phyloP scores from a whole-genome alignment of 2,888 invertebrate species.

The Amphimallon solstitiale region DNA sequence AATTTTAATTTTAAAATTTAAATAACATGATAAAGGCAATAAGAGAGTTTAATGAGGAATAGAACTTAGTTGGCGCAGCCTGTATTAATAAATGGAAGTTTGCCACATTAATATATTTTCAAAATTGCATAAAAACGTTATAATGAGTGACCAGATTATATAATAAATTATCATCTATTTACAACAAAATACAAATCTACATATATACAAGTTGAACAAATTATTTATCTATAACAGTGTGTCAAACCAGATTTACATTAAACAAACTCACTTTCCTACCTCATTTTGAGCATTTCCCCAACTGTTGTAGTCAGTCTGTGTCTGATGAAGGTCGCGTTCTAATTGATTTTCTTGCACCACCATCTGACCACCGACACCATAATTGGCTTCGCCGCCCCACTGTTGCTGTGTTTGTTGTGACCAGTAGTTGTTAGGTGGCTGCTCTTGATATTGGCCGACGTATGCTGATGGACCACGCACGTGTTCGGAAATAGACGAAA shows the following conservation, averaged over 20 bases:
- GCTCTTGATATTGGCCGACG: constrained; percentile 53
- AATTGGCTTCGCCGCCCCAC: constrained; percentile 18
- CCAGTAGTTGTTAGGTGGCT: constrained; percentile 31
- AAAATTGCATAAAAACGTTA: no score
- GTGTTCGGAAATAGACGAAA: no score
- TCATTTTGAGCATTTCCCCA: constrained; percentile 58
- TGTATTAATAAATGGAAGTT: no score
- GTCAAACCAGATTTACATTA: constrained; percentile 14
- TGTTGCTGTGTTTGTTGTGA: constrained; percentile 41
- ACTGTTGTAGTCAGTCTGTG: constrained; percentile 49
- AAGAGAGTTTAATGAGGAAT: no score
- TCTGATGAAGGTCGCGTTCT: constrained; percentile 45
- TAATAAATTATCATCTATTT: no score
- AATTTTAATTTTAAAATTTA: no score
- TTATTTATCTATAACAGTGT: no score
- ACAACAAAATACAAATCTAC: no score
- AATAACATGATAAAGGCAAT: no score
- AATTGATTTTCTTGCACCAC: constrained; percentile 17
- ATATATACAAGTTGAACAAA: constrained; percentile 4
- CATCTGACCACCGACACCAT: constrained; percentile 3
- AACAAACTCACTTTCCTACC: constrained; percentile 52
- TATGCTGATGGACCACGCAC: constrained; percentile 48
- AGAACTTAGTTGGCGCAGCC: no score
- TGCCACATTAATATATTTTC: no score
- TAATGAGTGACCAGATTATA: no score